Evolutionary conservation across 2,113 vertebrate species (phyloP), one percentile per base, ranked within the genome.

Genomic region (Amphilophus citrinellus): DNA sequence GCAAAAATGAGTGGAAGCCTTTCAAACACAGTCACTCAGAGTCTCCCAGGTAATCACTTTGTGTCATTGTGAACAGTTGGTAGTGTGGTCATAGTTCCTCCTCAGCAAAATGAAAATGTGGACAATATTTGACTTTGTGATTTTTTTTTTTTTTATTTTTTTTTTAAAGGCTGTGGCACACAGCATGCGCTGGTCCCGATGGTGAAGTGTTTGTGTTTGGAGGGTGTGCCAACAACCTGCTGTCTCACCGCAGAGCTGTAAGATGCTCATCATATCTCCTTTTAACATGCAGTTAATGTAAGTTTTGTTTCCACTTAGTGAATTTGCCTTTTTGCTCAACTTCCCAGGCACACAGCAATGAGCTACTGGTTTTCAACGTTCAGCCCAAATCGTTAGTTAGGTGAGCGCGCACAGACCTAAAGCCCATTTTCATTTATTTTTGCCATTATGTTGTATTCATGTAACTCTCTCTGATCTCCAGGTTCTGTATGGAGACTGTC

Each of bases 141-240:
- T 39, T 81, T 37, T 35, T 1, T 32, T 32, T 32, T 32, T n/a
- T n/a, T n/a, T n/a, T n/a, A n/a, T 4, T 32, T 32, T 32, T 5
- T 32, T 86, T 58, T 22, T 1, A 22, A 22, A 99, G 98, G 91
- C 92, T 99, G 84, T 99, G 98, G 98, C 98, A 99, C 84, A 98
- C 98, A 0, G 98, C 98, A 2, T 98, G 98, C 84, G 93, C 96
- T 0, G 98, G 97, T 15, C 96, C 97, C 8, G 98, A 99, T 84
- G 98, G 98, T 20, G 98, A 99, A 93, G 97, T 99, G 47, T 97
- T 99, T 82, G 96, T 99, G 84, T 99, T 99, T 3, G 98, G 98
- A 71, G 98, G 98, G n/a, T 99, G 98, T 78, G 98, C 98, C 91
- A 99, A 99, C 95, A 98, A 99, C 90, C 92, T 99, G 2, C 95